phyloP scores from a whole-genome alignment of 2,113 vertebrate genomes.

The Hydrochoerus hydrochaeris region DNA sequence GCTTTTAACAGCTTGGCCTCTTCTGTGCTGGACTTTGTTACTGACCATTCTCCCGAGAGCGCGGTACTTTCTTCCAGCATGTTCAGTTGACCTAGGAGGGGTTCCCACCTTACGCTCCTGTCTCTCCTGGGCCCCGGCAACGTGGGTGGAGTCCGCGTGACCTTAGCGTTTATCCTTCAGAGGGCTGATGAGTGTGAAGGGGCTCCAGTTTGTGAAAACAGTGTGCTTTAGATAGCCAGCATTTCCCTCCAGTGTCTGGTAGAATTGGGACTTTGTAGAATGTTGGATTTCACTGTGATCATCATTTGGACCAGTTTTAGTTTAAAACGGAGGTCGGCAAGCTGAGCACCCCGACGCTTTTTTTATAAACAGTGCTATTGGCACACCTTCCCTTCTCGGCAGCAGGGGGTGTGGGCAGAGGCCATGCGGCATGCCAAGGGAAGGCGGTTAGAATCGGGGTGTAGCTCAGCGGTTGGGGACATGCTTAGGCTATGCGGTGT shows the following conservation, averaged over 20 bases:
- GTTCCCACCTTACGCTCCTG: background rate
- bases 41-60: background rate
- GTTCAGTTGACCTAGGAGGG: background rate
- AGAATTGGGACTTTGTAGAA: background rate
- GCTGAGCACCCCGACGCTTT: background rate
- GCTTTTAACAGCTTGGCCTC: background rate
- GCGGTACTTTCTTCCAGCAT: background rate
- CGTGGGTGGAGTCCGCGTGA: no score
- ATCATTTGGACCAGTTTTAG: constrained; percentile 9
- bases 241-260: background rate
- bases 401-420: background rate
- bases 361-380: background rate
- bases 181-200: background rate
- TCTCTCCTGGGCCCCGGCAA: background rate
- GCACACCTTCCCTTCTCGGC: fast-evolving
- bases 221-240: background rate
- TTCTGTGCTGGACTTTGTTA: background rate
- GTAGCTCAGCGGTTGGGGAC: no score
- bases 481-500: no score
- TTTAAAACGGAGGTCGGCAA: background rate
- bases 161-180: background rate
- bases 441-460: background rate
- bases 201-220: background rate
- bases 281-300: background rate
- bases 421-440: background rate